phyloP scores from a whole-genome alignment of 2,888 invertebrate genomes.

The Leuctra nigra region DNA sequence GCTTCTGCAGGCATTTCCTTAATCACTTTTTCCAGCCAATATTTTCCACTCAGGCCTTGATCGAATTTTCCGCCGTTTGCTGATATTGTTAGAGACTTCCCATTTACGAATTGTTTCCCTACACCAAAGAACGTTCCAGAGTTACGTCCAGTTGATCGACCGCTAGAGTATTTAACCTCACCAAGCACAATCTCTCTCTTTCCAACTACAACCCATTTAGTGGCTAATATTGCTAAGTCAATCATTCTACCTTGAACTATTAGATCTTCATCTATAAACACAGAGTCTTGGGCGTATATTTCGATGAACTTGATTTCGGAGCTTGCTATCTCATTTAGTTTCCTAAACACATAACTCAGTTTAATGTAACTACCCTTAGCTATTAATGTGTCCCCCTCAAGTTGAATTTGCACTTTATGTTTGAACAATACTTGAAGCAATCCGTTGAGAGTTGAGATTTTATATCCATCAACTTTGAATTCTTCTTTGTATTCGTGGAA shows the following conservation, averaged over 20 bases:
- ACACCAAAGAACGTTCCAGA: conserved; percentile 12
- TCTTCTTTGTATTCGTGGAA: too few relatives aligned
- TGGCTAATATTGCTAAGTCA: background rate
- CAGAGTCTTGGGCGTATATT: background rate
- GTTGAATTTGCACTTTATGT: too few relatives aligned
- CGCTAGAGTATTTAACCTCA: background rate
- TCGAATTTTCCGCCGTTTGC: conserved; percentile 14
- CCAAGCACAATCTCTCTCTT: background rate
- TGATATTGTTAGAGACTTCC: background rate
- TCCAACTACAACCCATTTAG: background rate
- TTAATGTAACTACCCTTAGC: background rate
- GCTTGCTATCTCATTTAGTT: too few relatives aligned
- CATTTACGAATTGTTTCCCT: background rate
- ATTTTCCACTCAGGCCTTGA: conserved; percentile 11
- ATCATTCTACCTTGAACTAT: background rate
- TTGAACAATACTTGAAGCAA: too few relatives aligned
- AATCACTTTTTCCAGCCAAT: background rate
- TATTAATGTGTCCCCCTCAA: too few relatives aligned
- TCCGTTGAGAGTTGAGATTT: too few relatives aligned
- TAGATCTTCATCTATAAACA: background rate
- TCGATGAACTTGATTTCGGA: background rate
- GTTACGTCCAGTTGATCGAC: background rate
- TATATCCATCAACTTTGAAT: too few relatives aligned
- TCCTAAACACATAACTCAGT: background rate
- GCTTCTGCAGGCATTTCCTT: too few relatives aligned